These are phyloP conservation scores for Drosophila picticornis DNA, from an alignment of 2,888 invertebrate genomes.

Conservation along the genomic window DNA sequence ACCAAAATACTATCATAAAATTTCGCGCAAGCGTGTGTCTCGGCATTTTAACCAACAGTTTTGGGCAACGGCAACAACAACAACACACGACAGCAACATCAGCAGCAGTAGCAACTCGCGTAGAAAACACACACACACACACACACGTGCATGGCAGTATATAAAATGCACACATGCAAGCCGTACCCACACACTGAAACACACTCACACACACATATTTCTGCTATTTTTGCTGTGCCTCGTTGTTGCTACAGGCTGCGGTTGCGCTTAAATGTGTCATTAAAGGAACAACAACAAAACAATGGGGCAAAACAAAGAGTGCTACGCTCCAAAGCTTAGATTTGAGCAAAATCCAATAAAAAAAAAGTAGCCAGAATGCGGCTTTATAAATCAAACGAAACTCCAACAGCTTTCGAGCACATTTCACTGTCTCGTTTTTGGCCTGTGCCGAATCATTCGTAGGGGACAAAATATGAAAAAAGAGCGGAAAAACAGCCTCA, in stretches of 20 bases:
- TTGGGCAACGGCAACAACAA: conserved; percentile 43
- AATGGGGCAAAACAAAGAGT: conserved; percentile 14
- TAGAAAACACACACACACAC: conserved; percentile 7
- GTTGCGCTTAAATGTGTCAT: conserved; percentile 78
- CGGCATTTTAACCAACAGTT: conserved; percentile 76
- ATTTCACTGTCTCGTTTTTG: conserved; percentile 16
- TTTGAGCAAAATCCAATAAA: conserved; percentile 29
- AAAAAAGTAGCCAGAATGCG: conserved; percentile 44
- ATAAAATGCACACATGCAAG: conserved; percentile 74
- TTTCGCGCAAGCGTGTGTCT: conserved; percentile 80
- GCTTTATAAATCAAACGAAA: conserved; percentile 67
- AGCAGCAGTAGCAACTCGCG: conserved; percentile 32
- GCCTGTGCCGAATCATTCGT: conserved; percentile 61
- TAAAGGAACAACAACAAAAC: conserved; percentile 50
- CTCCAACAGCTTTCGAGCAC: conserved; percentile 35
- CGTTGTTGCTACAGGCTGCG: conserved; percentile 64
- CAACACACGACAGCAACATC: conserved; percentile 17
- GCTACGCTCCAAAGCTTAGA: conserved; percentile 48
- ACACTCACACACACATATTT: conserved; percentile 25
- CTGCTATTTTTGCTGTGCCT: conserved; percentile 34
- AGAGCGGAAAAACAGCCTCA: conserved; percentile 9
- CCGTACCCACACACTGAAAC: conserved; percentile 21
- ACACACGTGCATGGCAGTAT: conserved; percentile 42
- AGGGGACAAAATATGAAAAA: conserved; percentile 17
- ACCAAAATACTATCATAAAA: conserved; percentile 83